Evolutionary conservation across 2,113 vertebrate genomes (phyloP).

Genomic region (Xyliphius kryptos): DNA sequence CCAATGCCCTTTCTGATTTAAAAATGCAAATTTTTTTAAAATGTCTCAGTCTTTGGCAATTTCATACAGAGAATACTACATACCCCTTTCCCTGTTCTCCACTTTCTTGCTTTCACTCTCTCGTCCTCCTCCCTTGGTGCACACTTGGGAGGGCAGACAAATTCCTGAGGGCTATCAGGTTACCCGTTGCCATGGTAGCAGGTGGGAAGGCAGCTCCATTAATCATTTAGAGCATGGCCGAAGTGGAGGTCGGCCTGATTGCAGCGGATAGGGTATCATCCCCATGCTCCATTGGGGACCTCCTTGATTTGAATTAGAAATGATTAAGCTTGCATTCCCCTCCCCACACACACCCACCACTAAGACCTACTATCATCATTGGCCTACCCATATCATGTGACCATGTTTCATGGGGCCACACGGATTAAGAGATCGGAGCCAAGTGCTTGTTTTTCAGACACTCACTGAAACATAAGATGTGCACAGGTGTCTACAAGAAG

Average conservation of each 20-base stretch:
- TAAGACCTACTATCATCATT: conserved; percentile 80
- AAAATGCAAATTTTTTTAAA: too few relatives aligned
- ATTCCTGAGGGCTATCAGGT: conserved; percentile 95
- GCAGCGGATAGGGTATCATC: conserved; percentile 99
- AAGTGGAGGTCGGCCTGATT: conserved; percentile 99
- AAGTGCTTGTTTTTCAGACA: conserved; percentile 96
- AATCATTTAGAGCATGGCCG: conserved; percentile 98
- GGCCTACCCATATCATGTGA: conserved; percentile 88
- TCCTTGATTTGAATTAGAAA: conserved; percentile 95
- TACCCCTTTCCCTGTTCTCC: too few relatives aligned
- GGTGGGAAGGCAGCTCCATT: conserved; percentile 98
- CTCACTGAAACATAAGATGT: conserved; percentile 88
- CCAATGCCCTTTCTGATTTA: too few relatives aligned
- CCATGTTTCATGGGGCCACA: conserved; percentile 92
- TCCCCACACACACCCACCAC: conserved; percentile 51
- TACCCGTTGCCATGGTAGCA: conserved; percentile 96
- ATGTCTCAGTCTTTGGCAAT: too few relatives aligned
- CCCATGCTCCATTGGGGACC: conserved; percentile 77
- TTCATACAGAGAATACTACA: too few relatives aligned
- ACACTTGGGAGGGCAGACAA: conserved; percentile 77
- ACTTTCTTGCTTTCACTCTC: conserved; percentile 17
- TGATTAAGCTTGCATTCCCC: conserved; percentile 80
- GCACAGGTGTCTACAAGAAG: conserved; percentile 99
- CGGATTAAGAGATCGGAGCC: conserved; percentile 98
- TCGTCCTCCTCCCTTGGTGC: conserved; percentile 55